Evolutionary conservation across 2,797 vertebrate species (phyloP).

Genomic region (Microcaecilia unicolor): DNA sequence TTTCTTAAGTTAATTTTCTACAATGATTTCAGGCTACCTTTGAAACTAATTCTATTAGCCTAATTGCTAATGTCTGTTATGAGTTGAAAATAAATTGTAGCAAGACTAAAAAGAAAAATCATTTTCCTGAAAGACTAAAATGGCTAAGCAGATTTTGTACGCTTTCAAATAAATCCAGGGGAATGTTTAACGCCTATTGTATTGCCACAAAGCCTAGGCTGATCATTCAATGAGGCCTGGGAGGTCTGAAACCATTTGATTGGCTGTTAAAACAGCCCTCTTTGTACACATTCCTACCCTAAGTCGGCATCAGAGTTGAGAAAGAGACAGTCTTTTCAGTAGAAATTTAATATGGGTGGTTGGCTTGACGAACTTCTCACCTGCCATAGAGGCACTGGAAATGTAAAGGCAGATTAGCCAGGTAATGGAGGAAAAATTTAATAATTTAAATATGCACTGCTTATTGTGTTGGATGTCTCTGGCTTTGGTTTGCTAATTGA

Average conservation of each 20-base stretch:
- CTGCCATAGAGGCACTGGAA: conserved; percentile 17
- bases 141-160: conserved; percentile 42
- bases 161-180: conserved; percentile 63
- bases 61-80: not conserved
- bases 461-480: not conserved
- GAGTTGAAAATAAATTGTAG: conserved; percentile 16
- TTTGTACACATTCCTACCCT: conserved; percentile 28
- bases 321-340: conserved; percentile 48
- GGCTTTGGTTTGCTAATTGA: not conserved
- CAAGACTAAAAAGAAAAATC: not conserved
- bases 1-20: not conserved
- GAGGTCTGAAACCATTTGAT: conserved; percentile 38
- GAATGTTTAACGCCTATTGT: conserved; percentile 88
- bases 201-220: conserved; percentile 75
- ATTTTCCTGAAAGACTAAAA: conserved; percentile 32
- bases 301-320: conserved; percentile 22
- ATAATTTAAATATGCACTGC: conserved; percentile 9
- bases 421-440: conserved; percentile 23
- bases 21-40: not conserved
- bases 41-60: not conserved
- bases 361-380: conserved; percentile 16
- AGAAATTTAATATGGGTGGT: conserved; percentile 48
- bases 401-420: conserved; percentile 21
- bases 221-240: conserved; percentile 66
- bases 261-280: conserved; percentile 25